Base-by-base conservation (phyloP, 2,888 invertebrate genomes). In the Boloria selene region DNA sequence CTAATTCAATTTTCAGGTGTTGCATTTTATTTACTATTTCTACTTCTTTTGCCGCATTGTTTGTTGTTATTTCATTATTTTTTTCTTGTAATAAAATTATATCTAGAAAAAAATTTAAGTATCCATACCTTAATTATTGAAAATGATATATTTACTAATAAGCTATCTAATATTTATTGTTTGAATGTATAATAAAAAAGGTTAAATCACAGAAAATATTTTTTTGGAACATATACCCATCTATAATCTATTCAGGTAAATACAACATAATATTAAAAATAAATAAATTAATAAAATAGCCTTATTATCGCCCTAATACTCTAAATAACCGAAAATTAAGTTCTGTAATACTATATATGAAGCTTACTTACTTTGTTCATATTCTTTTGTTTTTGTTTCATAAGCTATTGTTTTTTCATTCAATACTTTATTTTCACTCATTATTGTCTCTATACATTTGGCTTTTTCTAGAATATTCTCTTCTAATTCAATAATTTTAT, bases 311-410 rank as follows among this genome's bases (percentile, higher is more conserved):
- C 22, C 2, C 22, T 2, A 22, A 22, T 22, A 22, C 3, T 22
- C 3, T 22, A 22, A 22, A 22, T 22, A 22, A 22, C 31, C 1
- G 31, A 6, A 6, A 31, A 31, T 31, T 6, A 31, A 31, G 0
- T 31, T 31, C 5, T 31, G 4, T 18, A 13, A 31, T 31, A 31
- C 0, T 22, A 26, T 0, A 5, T 38, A 38, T 13, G 0, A 38
- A 54, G 38, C 45, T 31, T 44, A 68, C 75, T 75, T 76, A 85
- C 85, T 79, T 65, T 74, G 70, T 71, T 78, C 79, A 66, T 74
- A 75, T 50, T 60, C 62, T 13, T 69, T 61, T 4, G 71, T 42
- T 47, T 65, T 59, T 56, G 55, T 58, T 22, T 50, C 78, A 64
- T 74, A 75, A 47, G 60, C 61, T n/a, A 59, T 63, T n/a, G 67